These are phyloP conservation scores for Caradrina clavipalpis DNA, from an alignment of 2,888 invertebrate species.

Conservation along the genomic window DNA sequence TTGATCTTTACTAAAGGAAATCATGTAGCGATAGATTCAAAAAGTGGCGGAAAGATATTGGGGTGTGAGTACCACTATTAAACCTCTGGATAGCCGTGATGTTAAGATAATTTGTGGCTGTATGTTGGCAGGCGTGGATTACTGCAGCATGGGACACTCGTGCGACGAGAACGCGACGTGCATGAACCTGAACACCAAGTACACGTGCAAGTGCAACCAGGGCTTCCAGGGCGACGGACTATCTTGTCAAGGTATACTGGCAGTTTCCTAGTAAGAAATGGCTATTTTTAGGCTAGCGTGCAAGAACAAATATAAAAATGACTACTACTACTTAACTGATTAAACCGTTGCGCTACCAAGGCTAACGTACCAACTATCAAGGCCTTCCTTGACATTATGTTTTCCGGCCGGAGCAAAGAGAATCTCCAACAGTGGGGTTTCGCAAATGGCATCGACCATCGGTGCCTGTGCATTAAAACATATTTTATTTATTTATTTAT, in stretches of 20 bases:
- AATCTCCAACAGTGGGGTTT: too few species aligned
- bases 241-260: conserved; percentile 92
- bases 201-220: conserved; percentile 97
- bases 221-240: conserved; percentile 97
- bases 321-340: background rate
- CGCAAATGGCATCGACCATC: too few species aligned
- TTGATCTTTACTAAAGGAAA: too few species aligned
- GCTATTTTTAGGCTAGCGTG: background rate
- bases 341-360: background rate
- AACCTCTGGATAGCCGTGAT: background rate
- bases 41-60: too few species aligned
- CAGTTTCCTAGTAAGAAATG: background rate
- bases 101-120: background rate
- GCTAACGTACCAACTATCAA: background rate
- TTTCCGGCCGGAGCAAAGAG: too few species aligned
- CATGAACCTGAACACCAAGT: conserved; percentile 97
- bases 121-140: conserved; percentile 93
- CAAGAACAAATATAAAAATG: background rate
- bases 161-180: conserved; percentile 98
- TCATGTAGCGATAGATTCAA: too few species aligned
- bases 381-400: background rate
- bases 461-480: too few species aligned
- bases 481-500: too few species aligned
- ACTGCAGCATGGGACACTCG: conserved; percentile 96
- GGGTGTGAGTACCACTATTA: too few species aligned